Evolutionary conservation across 2,113 vertebrate species (phyloP), one percentile per base, ranked within the genome.

Genomic region (Labrus mixtus): DNA sequence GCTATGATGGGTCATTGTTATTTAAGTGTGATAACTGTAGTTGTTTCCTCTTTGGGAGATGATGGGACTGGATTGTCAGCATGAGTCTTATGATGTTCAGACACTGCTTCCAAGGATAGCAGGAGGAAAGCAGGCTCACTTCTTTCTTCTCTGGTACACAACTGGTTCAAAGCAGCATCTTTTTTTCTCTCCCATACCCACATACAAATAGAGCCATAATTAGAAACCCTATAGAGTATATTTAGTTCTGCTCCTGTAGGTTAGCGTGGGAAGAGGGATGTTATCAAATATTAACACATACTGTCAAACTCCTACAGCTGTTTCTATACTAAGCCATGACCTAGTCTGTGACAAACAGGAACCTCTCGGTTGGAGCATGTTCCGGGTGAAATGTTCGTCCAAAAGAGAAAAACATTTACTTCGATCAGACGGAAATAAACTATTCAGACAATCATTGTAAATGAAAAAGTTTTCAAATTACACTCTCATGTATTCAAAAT

Each of bases 41-140:
- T 64, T 56, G 55, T 88, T 87, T 88, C 78, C 83, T 86, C 54
- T 79, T 71, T 85, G 83, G 75, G 79, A 80, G 46, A 72, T 77
- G 58, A 56, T 51, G n/a, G n/a, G n/a, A 76, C 59, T 83, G 62
- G 54, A 23, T 37, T 76, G 88, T 89, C 75, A 78, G 80, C 73
- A 76, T 78, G 23, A 79, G 62, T 56, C 25, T 78, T 56, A 75
- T 76, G 63, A 61, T 67, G 73, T 76, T 77, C 6, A 0, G 60
- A 54, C 66, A 72, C 33, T 3, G 54, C 59, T 79, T 83, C 87
- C 85, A 90, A 85, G 63, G 36, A 76, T 63, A 85, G 82, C 73
- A 76, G 56, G 60, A 67, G 59, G 20, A n/a, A 75, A 59, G 41
- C 36, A 45, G 54, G 22, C 50, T 68, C 33, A 22, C 46, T 72